These are phyloP conservation scores for Podabrus alpinus DNA, from an alignment of 2,888 invertebrate genomes.

Conservation along the genomic window DNA sequence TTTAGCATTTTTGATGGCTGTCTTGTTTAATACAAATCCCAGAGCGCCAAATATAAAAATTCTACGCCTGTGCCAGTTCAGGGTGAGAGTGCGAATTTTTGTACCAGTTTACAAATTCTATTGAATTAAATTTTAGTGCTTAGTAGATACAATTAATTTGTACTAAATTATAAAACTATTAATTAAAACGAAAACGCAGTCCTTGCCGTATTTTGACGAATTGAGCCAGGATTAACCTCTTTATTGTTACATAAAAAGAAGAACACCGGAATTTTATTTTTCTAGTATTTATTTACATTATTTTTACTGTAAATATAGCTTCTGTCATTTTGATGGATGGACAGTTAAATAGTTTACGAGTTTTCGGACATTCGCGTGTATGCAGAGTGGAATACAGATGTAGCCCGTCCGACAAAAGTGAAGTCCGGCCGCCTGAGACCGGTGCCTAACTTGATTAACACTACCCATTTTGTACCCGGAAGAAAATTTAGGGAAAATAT, in stretches of 20 bases:
- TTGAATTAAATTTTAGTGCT: background rate
- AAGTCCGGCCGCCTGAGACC: slow-evolving; percentile 44
- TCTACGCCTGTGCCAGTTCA: background rate
- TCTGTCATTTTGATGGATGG: slow-evolving; percentile 42
- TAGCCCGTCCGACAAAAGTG: slow-evolving; percentile 38
- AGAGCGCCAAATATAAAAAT: background rate
- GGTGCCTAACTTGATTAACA: slow-evolving; percentile 41
- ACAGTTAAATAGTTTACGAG: slow-evolving; percentile 41
- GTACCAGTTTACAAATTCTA: background rate
- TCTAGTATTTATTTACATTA: background rate
- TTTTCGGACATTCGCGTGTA: slow-evolving; percentile 29
- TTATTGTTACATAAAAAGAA: background rate
- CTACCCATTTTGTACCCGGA: slow-evolving; percentile 37
- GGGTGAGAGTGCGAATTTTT: background rate
- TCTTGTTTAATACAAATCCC: slow-evolving; percentile 7
- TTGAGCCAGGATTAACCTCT: background rate
- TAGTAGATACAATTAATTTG: background rate
- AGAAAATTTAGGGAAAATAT: slow-evolving; percentile 36
- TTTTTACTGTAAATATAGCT: background rate
- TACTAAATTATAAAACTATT: no score
- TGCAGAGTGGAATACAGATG: slow-evolving; percentile 32
- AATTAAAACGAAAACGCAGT: no score
- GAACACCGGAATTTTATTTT: background rate
- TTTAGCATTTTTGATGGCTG: background rate
- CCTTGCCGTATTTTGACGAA: no score